phyloP scores from a whole-genome alignment of 2,113 vertebrate genomes.

The Hippolais icterina region DNA sequence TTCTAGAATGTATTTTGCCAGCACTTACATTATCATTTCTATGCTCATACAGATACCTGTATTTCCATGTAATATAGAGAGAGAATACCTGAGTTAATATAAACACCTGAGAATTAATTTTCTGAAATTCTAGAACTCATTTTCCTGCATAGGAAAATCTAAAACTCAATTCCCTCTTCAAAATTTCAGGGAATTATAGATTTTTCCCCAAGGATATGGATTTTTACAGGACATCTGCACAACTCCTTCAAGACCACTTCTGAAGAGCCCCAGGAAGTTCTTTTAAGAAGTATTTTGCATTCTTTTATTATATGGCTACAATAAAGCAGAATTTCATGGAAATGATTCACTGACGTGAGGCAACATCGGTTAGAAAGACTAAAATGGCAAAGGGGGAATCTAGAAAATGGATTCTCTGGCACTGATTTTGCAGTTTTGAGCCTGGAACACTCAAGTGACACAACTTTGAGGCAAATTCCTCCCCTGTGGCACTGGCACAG shows the following conservation, averaged over 20 bases:
- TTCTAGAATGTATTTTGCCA: background rate
- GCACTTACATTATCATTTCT: background rate
- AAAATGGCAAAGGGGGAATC: background rate
- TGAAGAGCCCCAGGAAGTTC: background rate
- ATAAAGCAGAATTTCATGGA: background rate
- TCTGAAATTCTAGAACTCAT: background rate
- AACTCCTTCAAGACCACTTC: background rate
- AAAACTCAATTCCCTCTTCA: background rate
- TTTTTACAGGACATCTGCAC: background rate
- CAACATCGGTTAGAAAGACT: background rate
- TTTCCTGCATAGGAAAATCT: background rate
- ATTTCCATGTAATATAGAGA: background rate
- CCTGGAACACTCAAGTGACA: fast-evolving
- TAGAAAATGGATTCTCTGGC: background rate
- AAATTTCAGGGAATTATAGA: background rate
- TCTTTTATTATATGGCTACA: background rate
- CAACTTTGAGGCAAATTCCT: background rate
- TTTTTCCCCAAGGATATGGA: background rate
- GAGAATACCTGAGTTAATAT: background rate
- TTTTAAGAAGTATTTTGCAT: background rate
- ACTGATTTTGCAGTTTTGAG: background rate
- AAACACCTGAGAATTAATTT: background rate
- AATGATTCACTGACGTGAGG: background rate
- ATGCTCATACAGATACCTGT: background rate
- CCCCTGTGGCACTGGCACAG: background rate